A percentile compares a stretch with the other conserved stretches of the same genome.
phyloP scores from a whole-genome alignment of 2,888 invertebrate species.

The Ernsta delagoae region DNA sequence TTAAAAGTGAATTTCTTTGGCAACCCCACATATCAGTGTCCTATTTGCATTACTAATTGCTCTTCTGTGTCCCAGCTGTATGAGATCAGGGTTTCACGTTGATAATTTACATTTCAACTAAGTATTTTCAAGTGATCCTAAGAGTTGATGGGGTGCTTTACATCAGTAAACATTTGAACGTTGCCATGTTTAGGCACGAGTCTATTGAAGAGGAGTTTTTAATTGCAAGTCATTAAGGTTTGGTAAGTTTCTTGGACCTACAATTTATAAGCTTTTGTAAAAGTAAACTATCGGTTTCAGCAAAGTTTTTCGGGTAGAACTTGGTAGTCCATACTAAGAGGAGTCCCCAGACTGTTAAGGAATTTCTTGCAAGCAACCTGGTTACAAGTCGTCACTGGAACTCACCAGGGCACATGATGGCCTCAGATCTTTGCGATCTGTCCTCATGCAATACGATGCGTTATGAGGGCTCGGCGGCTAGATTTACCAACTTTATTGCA shows the following conservation, averaged over 20 bases:
- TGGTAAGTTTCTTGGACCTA: background rate
- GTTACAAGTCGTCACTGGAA: too few relatives aligned
- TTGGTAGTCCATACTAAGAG: too few relatives aligned
- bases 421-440: too few relatives aligned
- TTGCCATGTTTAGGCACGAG: background rate
- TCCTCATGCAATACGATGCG: too few relatives aligned
- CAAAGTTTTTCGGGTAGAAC: too few relatives aligned
- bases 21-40: conserved; percentile 49
- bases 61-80: conserved; percentile 46
- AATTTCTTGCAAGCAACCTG: too few relatives aligned
- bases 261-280: too few relatives aligned
- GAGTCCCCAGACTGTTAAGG: too few relatives aligned
- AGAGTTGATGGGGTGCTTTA: background rate
- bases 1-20: conserved; percentile 52
- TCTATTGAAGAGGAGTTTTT: too few relatives aligned
- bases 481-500: too few relatives aligned
- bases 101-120: conserved; percentile 23
- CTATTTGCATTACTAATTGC: conserved; percentile 73
- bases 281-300: background rate
- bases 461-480: too few relatives aligned
- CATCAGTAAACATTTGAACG: background rate
- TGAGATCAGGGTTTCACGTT: conserved; percentile 24
- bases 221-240: background rate
- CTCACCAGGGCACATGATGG: too few relatives aligned
- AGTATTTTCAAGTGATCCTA: conserved; percentile 9